A percentile compares a stretch with the other conserved stretches of the same genome.
Evolutionary conservation across 2,113 vertebrate species (phyloP).

Genomic region (Xiphophorus couchianus): DNA sequence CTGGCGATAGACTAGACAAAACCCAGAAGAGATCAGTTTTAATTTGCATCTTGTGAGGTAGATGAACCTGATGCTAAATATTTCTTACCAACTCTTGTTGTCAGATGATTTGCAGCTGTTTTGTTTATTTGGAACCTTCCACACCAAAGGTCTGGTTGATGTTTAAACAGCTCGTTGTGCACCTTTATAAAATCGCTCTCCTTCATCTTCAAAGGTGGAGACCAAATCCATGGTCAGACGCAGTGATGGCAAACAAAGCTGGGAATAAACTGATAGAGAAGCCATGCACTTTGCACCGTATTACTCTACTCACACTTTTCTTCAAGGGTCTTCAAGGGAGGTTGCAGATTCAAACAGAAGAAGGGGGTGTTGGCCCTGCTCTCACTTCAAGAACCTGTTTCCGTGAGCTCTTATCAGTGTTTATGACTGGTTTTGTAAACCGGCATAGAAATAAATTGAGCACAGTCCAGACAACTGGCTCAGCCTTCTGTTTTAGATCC

Average conservation of each 20-base stretch:
- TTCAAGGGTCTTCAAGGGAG: constrained; percentile 21
- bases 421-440: constrained; percentile 75
- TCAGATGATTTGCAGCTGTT: constrained; percentile 14
- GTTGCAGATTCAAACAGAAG: constrained; percentile 42
- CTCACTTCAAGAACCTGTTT: constrained; percentile 32
- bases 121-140: constrained; percentile 25
- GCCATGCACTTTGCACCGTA: constrained; percentile 66
- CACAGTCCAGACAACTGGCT: constrained; percentile 37
- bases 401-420: constrained; percentile 69
- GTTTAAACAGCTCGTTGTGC: constrained; percentile 77
- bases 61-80: too few relatives aligned
- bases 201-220: constrained; percentile 85
- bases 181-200: constrained; percentile 81
- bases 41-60: too few relatives aligned
- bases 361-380: constrained; percentile 34
- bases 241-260: constrained; percentile 66
- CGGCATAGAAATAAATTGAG: constrained; percentile 47
- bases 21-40: neutral
- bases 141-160: constrained; percentile 82
- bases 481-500: constrained; percentile 48
- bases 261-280: constrained; percentile 72
- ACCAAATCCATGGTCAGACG: constrained; percentile 25
- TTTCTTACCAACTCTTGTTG: neutral
- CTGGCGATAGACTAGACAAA: neutral
- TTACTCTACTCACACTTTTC: constrained; percentile 2